A percentile compares a stretch with the other conserved stretches of the same genome.
Evolutionary conservation across 2,888 invertebrate genomes (phyloP).

Genomic region (Diarsia mendica): DNA sequence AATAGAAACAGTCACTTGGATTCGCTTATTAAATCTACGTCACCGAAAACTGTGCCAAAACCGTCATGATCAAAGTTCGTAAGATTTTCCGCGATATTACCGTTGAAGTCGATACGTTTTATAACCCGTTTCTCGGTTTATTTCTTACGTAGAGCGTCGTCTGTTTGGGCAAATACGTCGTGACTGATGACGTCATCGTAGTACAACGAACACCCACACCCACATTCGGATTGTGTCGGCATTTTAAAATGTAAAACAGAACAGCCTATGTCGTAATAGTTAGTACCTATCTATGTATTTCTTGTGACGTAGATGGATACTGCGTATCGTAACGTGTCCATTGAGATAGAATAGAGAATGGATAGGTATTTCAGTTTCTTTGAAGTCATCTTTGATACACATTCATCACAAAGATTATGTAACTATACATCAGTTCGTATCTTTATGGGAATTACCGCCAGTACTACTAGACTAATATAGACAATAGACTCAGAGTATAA

Average conservation of each 20-base stretch:
- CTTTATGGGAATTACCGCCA: background rate
- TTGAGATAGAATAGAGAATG: conserved; percentile 28
- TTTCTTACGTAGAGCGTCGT: conserved; percentile 40
- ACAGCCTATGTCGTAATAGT: conserved; percentile 34
- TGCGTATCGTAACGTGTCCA: conserved; percentile 14
- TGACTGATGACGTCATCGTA: conserved; percentile 54
- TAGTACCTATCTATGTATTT: background rate
- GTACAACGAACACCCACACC: conserved; percentile 56
- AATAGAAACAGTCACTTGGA: conserved; percentile 35
- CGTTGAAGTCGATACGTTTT: conserved; percentile 29
- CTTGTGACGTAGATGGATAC: conserved; percentile 40
- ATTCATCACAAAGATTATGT: too few species aligned
- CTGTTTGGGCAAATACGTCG: conserved; percentile 25
- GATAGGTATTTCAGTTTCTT: conserved; percentile 30
- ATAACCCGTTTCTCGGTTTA: conserved; percentile 42
- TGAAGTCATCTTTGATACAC: conserved; percentile 35
- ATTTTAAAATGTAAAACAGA: conserved; percentile 52
- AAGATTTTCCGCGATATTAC: conserved; percentile 34
- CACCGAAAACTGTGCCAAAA: conserved; percentile 63
- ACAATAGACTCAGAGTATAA: conserved; percentile 6
- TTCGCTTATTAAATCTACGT: conserved; percentile 51
- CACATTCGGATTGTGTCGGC: conserved; percentile 36
- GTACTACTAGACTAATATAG: conserved; percentile 17
- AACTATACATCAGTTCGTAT: conserved; percentile 32
- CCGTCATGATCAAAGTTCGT: conserved; percentile 61